Conservation (phyloP, 2,888 invertebrate species). For the Meta bourneti region DNA sequence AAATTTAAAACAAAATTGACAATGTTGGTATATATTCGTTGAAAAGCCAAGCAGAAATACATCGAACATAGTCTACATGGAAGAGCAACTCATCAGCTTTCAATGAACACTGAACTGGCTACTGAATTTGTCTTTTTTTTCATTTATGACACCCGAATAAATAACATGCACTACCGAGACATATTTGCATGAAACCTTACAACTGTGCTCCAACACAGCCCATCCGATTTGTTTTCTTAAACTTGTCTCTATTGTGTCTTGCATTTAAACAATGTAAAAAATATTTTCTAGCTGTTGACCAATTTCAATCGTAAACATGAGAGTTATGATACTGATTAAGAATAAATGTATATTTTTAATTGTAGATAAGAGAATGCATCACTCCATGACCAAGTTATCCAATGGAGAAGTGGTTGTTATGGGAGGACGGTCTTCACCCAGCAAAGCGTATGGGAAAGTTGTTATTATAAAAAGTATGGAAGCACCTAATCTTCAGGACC, state of each 20-base stretch:
- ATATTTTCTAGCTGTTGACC: neutral
- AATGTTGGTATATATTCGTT: no score
- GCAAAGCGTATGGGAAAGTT: conserved; percentile 72
- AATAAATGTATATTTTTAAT: conserved; percentile 6
- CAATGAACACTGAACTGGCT: no score
- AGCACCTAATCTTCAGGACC: neutral
- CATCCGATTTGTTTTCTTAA: neutral
- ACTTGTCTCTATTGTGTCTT: neutral
- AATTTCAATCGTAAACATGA: neutral
- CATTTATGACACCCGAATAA: no score
- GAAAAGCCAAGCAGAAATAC: no score
- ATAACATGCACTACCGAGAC: no score
- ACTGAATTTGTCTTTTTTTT: no score
- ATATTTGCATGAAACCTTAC: no score
- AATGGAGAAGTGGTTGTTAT: conserved; percentile 79
- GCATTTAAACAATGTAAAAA: neutral
- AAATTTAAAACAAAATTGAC: no score
- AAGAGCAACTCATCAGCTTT: no score
- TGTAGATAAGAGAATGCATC: conserved; percentile 77
- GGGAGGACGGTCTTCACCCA: conserved; percentile 81
- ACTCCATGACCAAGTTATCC: conserved; percentile 70
- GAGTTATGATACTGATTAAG: neutral
- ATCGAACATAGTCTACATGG: no score
- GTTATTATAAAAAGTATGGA: conserved; percentile 30
- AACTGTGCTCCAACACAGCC: no score